Evolutionary conservation across 2,888 invertebrate genomes (phyloP), one percentile per base, ranked within the genome.

Genomic region (Eulithis testata): DNA sequence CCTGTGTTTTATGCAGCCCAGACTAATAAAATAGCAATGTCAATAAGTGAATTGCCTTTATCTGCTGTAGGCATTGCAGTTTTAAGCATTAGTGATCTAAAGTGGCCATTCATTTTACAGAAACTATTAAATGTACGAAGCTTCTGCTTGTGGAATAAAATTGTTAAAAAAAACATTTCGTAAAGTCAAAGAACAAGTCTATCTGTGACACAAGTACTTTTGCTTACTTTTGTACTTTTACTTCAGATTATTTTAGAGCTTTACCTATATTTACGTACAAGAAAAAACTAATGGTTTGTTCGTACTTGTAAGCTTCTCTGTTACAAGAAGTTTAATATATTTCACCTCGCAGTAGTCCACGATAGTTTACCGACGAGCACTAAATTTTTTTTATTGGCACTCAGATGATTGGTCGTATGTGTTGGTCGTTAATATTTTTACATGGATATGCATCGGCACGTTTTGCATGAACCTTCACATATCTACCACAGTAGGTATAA

Each of bases 391-490:
- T 76, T 76, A 82, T 82, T 79, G 73, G 73, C 80, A 78, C 68
- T 84, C 78, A 79, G 81, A 78, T 85, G 83, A 87, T 87, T 84
- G 83, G 81, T 77, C 76, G 71, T 75, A 78, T 67, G 71, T 71
- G 78, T 76, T 76, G 72, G 69, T 74, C 73, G 74, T 83, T 79
- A 82, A 79, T 77, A 63, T 78, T 76, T 47, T 76, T 75, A 77
- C 70, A 75, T 75, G 76, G 75, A 72, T 84, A 88, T 88, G 86
- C 88, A 69, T 50, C 72, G 76, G 77, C 89, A 88, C 88, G 89
- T 84, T 73, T 71, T 73, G 60, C 64, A 67, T 64, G 74, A 72
- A 69, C 72, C 75, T 79, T 78, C 70, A 80, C 75, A 71, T 82
- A 81, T 81, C 82, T 83, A 81, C 74, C 45, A 51, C 65, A 66